These are phyloP conservation scores for Hyles euphorbiae DNA, from an alignment of 1,140 invertebrate species.

Conservation along the genomic window DNA sequence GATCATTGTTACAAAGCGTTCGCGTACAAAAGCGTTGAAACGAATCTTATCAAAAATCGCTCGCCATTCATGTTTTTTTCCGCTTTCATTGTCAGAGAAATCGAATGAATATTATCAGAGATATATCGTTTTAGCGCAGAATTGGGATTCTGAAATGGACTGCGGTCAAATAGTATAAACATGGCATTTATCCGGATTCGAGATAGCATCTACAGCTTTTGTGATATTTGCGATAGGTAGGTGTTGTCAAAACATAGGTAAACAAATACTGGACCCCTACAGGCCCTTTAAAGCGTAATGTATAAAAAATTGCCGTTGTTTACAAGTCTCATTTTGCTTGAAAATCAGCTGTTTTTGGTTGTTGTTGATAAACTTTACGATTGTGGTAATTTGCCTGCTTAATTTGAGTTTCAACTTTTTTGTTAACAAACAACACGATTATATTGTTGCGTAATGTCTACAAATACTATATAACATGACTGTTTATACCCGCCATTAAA, in stretches of 20 bases:
- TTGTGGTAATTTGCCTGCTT: too few relatives aligned
- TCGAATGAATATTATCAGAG: slow-evolving; percentile 6
- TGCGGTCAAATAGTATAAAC: slow-evolving; percentile 20
- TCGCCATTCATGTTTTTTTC: slow-evolving; percentile 15
- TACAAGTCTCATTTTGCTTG: too few relatives aligned
- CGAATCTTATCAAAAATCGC: slow-evolving; percentile 51
- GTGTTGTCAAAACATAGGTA: not conserved
- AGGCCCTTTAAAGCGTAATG: too few relatives aligned
- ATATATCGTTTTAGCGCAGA: slow-evolving; percentile 6
- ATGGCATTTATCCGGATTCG: not conserved
- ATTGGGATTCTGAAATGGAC: slow-evolving; percentile 6
- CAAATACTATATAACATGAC: too few relatives aligned
- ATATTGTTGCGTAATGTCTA: too few relatives aligned
- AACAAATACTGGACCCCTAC: too few relatives aligned
- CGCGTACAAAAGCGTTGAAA: slow-evolving; percentile 47
- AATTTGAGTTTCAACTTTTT: too few relatives aligned
- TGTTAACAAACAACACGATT: too few relatives aligned
- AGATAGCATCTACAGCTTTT: slow-evolving; percentile 4
- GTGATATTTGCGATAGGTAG: slow-evolving; percentile 5
- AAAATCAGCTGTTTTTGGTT: too few relatives aligned
- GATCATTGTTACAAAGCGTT: slow-evolving; percentile 32
- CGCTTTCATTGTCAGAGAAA: slow-evolving; percentile 8
- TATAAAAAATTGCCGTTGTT: too few relatives aligned
- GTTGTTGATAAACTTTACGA: too few relatives aligned
- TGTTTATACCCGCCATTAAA: too few relatives aligned